phyloP scores from a whole-genome alignment of 2,113 vertebrate genomes.

The Macquaria ambigua region DNA sequence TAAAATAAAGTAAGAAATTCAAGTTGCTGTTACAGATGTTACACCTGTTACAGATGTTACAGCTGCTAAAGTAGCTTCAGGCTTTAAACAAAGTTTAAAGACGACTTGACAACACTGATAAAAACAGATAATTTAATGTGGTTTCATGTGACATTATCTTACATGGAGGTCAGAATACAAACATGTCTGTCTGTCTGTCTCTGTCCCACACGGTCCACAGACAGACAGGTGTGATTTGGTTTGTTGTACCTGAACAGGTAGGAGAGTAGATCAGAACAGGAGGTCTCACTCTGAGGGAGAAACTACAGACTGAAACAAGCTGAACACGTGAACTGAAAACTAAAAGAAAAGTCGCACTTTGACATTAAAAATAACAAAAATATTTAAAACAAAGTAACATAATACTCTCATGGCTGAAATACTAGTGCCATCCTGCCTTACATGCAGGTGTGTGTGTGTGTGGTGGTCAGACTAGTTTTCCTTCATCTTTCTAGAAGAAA shows the following conservation, averaged over 20 bases:
- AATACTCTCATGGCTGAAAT: constrained; percentile 53
- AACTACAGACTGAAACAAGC: background rate
- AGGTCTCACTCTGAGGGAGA: constrained; percentile 33
- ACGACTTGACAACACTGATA: background rate
- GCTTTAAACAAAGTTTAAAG: too few species aligned
- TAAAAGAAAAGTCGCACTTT: background rate
- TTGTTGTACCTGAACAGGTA: constrained; percentile 15
- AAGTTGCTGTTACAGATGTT: too few species aligned
- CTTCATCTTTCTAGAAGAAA: background rate
- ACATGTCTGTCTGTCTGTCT: background rate
- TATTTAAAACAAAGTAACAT: constrained; percentile 20
- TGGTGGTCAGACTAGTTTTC: background rate
- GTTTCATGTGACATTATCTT: constrained; percentile 11
- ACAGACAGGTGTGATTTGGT: constrained; percentile 17
- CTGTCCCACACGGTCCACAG: too few species aligned
- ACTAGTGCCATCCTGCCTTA: background rate
- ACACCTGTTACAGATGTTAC: too few species aligned
- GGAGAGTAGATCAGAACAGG: too few species aligned
- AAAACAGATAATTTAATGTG: constrained; percentile 50
- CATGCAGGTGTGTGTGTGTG: background rate
- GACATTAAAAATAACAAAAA: constrained; percentile 14
- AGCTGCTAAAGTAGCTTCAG: too few species aligned
- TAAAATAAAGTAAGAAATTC: background rate
- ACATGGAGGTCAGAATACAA: background rate
- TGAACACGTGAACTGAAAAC: too few species aligned